Percentiles rank a stretch among this genome's conserved stretches.
phyloP scores from a whole-genome alignment of 2,797 vertebrate species.

The Onychomys leucogaster region DNA sequence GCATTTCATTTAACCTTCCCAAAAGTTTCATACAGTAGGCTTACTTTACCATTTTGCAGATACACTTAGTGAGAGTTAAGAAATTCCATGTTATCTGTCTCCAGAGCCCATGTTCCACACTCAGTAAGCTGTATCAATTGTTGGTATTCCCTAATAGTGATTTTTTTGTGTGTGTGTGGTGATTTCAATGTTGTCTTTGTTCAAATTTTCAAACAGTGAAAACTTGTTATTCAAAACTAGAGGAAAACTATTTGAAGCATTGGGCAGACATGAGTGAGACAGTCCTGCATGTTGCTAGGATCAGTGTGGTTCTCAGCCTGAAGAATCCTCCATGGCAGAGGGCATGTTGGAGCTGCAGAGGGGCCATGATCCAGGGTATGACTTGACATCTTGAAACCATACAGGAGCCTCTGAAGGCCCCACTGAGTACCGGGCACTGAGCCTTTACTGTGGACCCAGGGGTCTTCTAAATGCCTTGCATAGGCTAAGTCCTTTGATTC shows the following conservation, averaged over 20 bases:
- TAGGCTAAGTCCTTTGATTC: not conserved
- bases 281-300: not conserved
- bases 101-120: not conserved
- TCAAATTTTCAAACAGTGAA: constrained; percentile 52
- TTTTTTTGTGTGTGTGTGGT: too few species aligned
- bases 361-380: not conserved
- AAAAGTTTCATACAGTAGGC: not conserved
- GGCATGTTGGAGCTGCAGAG: not conserved
- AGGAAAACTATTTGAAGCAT: constrained; percentile 19
- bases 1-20: not conserved
- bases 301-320: not conserved
- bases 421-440: not conserved
- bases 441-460: not conserved
- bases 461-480: not conserved
- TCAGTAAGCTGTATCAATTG: not conserved
- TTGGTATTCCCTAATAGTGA: constrained; percentile 23
- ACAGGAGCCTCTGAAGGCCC: not conserved
- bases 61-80: not conserved
- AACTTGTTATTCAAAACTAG: constrained; percentile 16
- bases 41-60: not conserved
- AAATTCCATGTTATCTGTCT: not conserved
- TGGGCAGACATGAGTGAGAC: constrained; percentile 1
- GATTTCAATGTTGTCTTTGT: constrained; percentile 13
- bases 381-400: not conserved
- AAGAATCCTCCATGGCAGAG: not conserved